Conservation (phyloP, 2,113 vertebrate genomes). For the Psittacula cyanocephala region DNA sequence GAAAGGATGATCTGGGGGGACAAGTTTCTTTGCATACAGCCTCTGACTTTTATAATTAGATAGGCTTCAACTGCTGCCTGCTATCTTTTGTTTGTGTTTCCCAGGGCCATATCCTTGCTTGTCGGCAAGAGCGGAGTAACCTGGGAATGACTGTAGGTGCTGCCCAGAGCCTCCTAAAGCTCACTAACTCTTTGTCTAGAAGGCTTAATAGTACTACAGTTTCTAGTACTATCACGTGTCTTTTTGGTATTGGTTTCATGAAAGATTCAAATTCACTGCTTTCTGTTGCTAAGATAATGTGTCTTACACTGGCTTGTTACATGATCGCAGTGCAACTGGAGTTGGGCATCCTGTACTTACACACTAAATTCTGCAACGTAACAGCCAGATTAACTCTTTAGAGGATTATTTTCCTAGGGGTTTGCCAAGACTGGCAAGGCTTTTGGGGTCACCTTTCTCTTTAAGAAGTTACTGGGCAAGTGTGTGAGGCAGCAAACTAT, state of each 20-base stretch:
- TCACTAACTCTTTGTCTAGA: neutral
- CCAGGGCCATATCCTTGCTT: neutral
- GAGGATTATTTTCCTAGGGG: neutral
- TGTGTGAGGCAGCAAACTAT: neutral
- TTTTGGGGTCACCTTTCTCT: neutral
- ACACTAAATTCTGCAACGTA: neutral
- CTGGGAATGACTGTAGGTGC: neutral
- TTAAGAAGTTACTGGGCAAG: conserved; percentile 15
- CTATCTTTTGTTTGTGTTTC: neutral
- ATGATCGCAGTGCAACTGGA: neutral
- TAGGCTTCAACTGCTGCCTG: neutral
- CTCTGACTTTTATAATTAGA: neutral
- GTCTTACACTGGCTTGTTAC: neutral
- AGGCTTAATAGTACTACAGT: neutral
- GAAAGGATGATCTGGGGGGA: neutral
- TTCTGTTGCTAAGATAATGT: neutral
- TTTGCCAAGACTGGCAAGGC: neutral
- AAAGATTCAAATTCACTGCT: neutral
- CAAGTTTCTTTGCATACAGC: neutral
- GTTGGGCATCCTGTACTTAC: neutral
- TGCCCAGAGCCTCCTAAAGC: neutral
- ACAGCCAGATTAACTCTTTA: neutral
- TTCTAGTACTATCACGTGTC: neutral
- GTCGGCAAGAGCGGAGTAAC: neutral
- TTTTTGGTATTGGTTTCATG: neutral